Conservation (phyloP, 1,140 invertebrate genomes). For the Bombus terrestris region DNA sequence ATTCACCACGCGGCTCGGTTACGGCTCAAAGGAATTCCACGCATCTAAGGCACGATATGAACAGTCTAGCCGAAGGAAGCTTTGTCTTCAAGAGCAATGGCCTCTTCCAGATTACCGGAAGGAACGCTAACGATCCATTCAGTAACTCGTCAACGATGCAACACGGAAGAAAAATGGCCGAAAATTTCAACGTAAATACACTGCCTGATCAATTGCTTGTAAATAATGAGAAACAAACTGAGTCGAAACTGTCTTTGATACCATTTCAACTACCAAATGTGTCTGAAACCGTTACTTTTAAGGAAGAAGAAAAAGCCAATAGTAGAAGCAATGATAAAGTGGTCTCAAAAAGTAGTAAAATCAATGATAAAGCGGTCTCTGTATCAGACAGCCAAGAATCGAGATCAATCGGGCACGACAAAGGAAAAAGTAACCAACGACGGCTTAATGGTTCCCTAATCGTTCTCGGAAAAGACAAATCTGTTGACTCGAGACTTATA, state of each 20-base stretch:
- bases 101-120: background rate
- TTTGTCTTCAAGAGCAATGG: background rate
- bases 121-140: background rate
- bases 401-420: too few species aligned
- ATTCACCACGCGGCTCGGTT: background rate
- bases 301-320: background rate
- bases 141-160: background rate
- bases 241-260: background rate
- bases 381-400: background rate
- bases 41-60: background rate
- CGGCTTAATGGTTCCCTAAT: background rate
- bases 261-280: too few species aligned
- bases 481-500: background rate
- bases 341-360: background rate
- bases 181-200: background rate
- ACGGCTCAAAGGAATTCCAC: background rate
- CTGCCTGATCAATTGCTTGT: background rate
- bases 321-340: background rate
- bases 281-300: too few species aligned
- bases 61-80: slow-evolving; percentile 1
- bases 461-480: background rate
- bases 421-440: background rate
- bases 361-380: background rate
- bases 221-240: background rate
- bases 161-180: background rate